These are phyloP conservation scores for Monochamus alternatus DNA, from an alignment of 2,888 invertebrate species.

Conservation along the genomic window DNA sequence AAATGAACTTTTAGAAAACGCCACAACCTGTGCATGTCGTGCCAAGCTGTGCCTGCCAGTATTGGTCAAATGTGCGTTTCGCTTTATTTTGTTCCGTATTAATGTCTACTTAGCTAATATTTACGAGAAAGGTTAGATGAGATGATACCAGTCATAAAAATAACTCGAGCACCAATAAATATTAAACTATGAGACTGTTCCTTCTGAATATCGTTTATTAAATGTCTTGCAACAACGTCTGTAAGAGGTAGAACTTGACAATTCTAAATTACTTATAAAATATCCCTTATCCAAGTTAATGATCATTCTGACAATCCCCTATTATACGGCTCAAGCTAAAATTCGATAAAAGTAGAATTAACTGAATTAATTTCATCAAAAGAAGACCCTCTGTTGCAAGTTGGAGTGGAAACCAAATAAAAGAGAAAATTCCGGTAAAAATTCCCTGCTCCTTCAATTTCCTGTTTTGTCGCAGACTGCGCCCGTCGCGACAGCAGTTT, in stretches of 20 bases:
- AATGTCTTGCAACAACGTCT: neutral
- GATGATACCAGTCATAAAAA: no score
- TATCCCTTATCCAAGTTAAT: constrained; percentile 7
- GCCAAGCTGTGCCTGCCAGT: no score
- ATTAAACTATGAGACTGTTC: no score
- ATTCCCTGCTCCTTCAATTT: neutral
- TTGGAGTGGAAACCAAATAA: neutral
- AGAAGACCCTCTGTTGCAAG: neutral
- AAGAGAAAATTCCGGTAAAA: neutral
- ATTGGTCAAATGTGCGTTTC: neutral
- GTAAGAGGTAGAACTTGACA: constrained; percentile 12
- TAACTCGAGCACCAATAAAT: no score
- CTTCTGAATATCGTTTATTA: neutral
- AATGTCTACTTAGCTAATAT: no score
- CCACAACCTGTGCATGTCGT: no score
- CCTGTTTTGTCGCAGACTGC: no score
- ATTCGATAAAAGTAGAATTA: constrained; percentile 22
- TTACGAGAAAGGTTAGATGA: no score
- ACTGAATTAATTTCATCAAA: constrained; percentile 22
- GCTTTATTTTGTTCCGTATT: neutral
- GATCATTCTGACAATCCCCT: constrained; percentile 16
- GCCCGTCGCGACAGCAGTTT: neutral
- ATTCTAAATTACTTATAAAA: constrained; percentile 31
- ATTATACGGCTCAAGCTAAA: constrained; percentile 12
- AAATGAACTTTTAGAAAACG: no score